Base-by-base conservation (phyloP, 2,797 vertebrate genomes). In the Neoniphon sammara region DNA sequence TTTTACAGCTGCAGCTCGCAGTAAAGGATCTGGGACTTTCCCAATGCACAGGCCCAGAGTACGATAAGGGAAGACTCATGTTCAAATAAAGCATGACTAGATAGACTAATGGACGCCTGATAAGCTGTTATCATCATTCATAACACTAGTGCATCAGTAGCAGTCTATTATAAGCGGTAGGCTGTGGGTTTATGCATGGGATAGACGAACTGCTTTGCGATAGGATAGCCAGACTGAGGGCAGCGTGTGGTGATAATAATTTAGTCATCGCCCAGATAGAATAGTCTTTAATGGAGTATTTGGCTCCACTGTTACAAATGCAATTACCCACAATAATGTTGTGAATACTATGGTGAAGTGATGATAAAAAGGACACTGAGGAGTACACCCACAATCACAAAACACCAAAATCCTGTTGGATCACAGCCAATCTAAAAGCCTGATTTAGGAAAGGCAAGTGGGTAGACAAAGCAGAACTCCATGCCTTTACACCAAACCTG, bases 311-410 rank as follows among this genome's bases (percentile, higher is more conserved):
- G 27, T 80, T 74, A 81, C 72, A 83, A 68, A 85, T 68, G 57
- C 82, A 85, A 93, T 93, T 92, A 91, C 86, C 75, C 69, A 76
- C 83, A 87, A 90, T 92, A 84, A 89, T 86, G 73, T 62, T 88
- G 85, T 57, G 27, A 81, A 73, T 74, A 64, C 62, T 64, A n/a
- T 21, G 5, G 54, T 67, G 81, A 82, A 90, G 76, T 76, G 49
- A 77, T 70, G 34, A 55, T 42, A 50, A 70, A 80, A 64, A 17
- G 30, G 65, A 49, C 30, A 69, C 3, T 46, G 17, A 72, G 52
- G 56, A 55, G 50, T 60, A 64, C 27, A 63, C 55, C 65, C 27
- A 60, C 58, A 71, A 53, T 80, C 50, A 52, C 42, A 77, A 30
- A 72, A 75, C 68, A 10, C 75, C 82, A n/a, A 60, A 75, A 77